Percentiles rank a stretch among this genome's conserved stretches.
These are phyloP conservation scores for Trichacis sp. DNA, from an alignment of 2,888 invertebrate species.

Conservation along the genomic window DNA sequence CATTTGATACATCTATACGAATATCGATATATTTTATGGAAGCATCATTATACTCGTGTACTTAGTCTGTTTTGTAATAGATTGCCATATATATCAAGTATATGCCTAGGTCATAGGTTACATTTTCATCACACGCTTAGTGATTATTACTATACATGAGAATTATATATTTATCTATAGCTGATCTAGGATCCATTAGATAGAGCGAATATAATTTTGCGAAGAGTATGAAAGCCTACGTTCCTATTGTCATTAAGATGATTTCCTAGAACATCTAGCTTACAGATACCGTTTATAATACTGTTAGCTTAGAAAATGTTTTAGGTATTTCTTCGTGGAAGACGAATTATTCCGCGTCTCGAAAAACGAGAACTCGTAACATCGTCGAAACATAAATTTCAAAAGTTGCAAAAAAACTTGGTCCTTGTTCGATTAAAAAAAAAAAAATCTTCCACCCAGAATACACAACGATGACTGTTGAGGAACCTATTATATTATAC, in stretches of 20 bases:
- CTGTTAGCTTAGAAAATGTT: conserved; percentile 62
- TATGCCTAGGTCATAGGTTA: conserved; percentile 52
- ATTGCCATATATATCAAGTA: conserved; percentile 57
- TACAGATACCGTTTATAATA: conserved; percentile 58
- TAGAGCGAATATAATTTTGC: conserved; percentile 61
- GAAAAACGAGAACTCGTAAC: conserved; percentile 10
- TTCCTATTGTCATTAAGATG: conserved; percentile 59
- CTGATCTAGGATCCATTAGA: conserved; percentile 63
- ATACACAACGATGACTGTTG: conserved; percentile 60
- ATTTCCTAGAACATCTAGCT: conserved; percentile 58
- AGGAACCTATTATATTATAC: conserved; percentile 63
- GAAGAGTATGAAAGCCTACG: conserved; percentile 54
- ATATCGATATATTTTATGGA: conserved; percentile 66
- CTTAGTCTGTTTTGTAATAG: conserved; percentile 64
- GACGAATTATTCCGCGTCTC: conserved; percentile 39
- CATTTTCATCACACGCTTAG: conserved; percentile 48
- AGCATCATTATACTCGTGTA: conserved; percentile 59
- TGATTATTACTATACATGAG: conserved; percentile 44
- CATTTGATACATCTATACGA: conserved; percentile 59
- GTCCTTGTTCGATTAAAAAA: conserved; percentile 1
- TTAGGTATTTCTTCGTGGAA: conserved; percentile 60
- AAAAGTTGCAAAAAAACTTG: too few relatives aligned
- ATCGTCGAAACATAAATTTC: too few relatives aligned
- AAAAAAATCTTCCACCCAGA: conserved; percentile 55
- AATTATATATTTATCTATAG: conserved; percentile 49